Evolutionary conservation across 2,113 vertebrate genomes (phyloP).

Genomic region (Saguinus midas): DNA sequence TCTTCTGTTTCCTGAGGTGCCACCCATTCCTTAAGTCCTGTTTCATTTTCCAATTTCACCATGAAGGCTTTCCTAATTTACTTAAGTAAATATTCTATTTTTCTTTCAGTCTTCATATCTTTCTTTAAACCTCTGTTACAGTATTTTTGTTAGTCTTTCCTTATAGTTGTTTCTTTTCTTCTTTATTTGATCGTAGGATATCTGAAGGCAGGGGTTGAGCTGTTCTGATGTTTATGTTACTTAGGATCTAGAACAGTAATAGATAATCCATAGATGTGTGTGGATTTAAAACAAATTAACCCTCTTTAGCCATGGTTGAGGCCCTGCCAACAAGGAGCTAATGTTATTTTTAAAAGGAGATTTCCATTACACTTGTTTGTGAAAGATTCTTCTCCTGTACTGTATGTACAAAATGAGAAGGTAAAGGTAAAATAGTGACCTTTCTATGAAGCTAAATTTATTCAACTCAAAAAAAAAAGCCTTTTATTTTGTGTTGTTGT

Average conservation of each 20-base stretch:
- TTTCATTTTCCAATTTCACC: not conserved
- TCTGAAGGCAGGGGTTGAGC: not conserved
- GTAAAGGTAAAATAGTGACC: not conserved
- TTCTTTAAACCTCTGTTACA: not conserved
- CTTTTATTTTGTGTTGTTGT: not conserved
- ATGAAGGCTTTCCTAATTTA: not conserved
- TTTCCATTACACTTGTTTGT: not conserved
- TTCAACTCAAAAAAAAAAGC: slow-evolving; percentile 10
- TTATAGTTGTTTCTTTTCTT: not conserved
- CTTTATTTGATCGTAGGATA: not conserved
- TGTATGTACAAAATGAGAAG: slow-evolving; percentile 3
- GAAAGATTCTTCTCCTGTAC: not conserved
- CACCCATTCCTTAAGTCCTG: not conserved
- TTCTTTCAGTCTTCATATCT: not conserved
- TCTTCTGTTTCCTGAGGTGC: not conserved
- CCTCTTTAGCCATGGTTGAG: not conserved
- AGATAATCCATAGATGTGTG: not conserved
- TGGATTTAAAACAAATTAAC: not conserved
- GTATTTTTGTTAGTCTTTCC: not conserved
- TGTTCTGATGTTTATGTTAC: not conserved
- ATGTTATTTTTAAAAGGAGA: not conserved
- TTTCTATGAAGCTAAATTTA: not conserved
- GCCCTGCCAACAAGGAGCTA: not conserved
- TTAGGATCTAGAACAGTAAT: not conserved
- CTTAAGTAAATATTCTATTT: not conserved